Percentiles rank a stretch among this genome's conserved stretches.
Evolutionary conservation across 2,113 vertebrate species (phyloP).

Genomic region (Antechinus flavipes): DNA sequence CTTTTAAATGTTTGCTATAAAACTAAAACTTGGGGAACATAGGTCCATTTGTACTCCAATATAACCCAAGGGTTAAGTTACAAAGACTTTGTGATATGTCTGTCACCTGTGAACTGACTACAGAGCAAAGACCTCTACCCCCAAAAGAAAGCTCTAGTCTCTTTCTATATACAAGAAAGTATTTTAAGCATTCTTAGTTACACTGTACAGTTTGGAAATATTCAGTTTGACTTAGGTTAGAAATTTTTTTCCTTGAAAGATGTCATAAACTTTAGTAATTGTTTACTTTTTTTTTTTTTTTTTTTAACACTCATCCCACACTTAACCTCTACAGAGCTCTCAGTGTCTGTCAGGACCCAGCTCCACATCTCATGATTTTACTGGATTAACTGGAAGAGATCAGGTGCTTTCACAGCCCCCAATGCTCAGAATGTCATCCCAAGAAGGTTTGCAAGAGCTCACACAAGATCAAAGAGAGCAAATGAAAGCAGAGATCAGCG

Average conservation of each 20-base stretch:
- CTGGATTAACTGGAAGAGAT: conserved; percentile 84
- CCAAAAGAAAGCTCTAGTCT: background rate
- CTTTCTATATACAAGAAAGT: background rate
- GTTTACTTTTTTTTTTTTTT: background rate
- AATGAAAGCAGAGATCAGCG: conserved; percentile 86
- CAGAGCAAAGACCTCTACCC: background rate
- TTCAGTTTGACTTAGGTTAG: background rate
- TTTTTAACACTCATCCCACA: background rate
- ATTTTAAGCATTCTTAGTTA: conserved; percentile 41
- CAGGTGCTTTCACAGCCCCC: conserved; percentile 77
- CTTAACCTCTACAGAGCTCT: conserved; percentile 86
- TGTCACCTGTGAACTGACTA: background rate
- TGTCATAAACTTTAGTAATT: background rate
- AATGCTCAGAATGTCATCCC: conserved; percentile 87
- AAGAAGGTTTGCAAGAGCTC: conserved; percentile 89
- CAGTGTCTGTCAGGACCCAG: conserved; percentile 89
- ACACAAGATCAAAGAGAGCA: conserved; percentile 88
- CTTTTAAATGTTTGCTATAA: conserved; percentile 9
- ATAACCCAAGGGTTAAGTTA: background rate
- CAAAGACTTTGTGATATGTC: background rate
- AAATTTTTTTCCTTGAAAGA: background rate
- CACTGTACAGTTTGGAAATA: background rate
- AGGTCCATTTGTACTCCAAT: background rate
- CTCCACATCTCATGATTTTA: conserved; percentile 87
- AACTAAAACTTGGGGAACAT: background rate